Percentiles rank a stretch among this genome's conserved stretches.
phyloP scores from a whole-genome alignment of 2,888 invertebrate species.

The Cylindroiulus punctatus region DNA sequence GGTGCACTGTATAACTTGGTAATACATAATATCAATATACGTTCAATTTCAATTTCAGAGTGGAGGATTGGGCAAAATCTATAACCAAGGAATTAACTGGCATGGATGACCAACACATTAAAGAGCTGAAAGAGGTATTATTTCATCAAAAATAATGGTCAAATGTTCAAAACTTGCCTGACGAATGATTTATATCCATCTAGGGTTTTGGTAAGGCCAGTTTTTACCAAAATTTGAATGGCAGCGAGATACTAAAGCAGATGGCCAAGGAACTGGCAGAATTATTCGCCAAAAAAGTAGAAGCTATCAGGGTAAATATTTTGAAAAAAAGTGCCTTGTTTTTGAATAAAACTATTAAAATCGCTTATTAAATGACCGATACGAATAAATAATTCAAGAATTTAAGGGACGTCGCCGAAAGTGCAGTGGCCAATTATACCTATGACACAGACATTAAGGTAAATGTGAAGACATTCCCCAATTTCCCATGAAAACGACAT shows the following conservation, averaged over 20 bases:
- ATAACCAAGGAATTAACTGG: neutral
- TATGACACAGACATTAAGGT: neutral
- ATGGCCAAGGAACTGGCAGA: constrained; percentile 2
- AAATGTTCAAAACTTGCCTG: neutral
- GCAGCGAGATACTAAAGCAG: neutral
- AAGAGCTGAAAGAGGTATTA: neutral
- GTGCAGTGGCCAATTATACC: neutral
- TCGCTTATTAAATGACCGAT: neutral
- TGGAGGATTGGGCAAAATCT: neutral
- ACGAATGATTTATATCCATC: neutral
- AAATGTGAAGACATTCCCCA: neutral
- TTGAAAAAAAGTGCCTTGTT: neutral
- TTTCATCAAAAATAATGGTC: neutral
- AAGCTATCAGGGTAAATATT: neutral
- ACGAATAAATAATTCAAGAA: neutral
- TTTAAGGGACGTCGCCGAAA: neutral
- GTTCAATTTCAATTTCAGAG: neutral
- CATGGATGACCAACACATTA: neutral
- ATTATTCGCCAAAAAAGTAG: constrained; percentile 17
- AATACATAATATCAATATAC: too few species aligned
- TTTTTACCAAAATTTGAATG: neutral
- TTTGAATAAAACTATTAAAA: neutral
- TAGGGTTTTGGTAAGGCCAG: neutral
- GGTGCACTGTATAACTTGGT: too few species aligned
- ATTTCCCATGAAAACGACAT: neutral